Evolutionary conservation across 2,888 invertebrate species (phyloP), one percentile per base, ranked within the genome.

Genomic region (Amblyjoppa fuscipennis): DNA sequence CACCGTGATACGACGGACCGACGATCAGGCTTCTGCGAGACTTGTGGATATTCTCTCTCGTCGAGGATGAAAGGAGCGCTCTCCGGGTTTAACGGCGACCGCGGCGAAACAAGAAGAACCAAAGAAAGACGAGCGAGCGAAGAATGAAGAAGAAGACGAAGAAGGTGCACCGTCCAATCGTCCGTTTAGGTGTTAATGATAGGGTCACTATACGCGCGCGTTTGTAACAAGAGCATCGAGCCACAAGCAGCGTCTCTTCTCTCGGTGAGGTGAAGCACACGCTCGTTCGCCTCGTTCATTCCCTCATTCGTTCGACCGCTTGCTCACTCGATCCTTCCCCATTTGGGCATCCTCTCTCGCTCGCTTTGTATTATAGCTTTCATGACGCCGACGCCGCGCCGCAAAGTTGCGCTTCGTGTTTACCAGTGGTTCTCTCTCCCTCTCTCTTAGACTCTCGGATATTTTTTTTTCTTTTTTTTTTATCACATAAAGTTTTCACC

Each of bases 111-210:
- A 71, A 81, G 66, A 75, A 59, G 51, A 56, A 74, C 25, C 11
- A 59, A 59, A 28, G 53, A 45, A 49, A 13, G 20, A 76, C 41
- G 61, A 71, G 74, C 68, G 34, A 73, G 66, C 41, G 69, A 84
- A n/a, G 69, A 69, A 45, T 41, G 59, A 74, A 66, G 68, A 79
- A 70, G 68, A 80, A 77, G 81, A 89, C 79, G 86, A 77, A 81
- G 84, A 84, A 64, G 85, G 78, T 76, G 86, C 83, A 73, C 75
- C 85, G 87, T 83, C 88, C 88, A 89, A 91, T 91, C 90, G 90
- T 91, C 89, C 91, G 90, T 92, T 92, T 91, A 92, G 93, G 93
- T 92, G 93, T 91, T 93, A 93, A 93, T 93, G 92, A 92, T 92
- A 91, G 92, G 92, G 90, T 92, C 91, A 91, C 91, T 91, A 88